A percentile compares a stretch with the other conserved stretches of the same genome.
Conservation (phyloP, 2,888 invertebrate genomes). For the Cataglyphis livida region DNA sequence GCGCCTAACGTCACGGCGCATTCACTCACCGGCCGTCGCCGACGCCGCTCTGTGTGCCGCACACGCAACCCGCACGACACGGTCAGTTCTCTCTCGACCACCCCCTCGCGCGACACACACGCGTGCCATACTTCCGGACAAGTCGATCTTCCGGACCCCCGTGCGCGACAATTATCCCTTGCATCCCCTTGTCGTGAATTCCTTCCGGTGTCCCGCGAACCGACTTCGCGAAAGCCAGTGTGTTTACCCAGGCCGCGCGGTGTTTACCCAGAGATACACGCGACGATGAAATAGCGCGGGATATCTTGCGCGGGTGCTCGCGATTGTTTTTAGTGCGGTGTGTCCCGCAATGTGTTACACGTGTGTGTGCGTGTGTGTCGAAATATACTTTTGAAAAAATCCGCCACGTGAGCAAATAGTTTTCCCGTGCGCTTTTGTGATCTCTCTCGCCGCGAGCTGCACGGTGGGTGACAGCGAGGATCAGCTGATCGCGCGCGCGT, state of each 20-base stretch:
- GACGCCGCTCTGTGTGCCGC: conserved; percentile 80
- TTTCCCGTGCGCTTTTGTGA: conserved; percentile 29
- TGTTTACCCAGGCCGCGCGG: conserved; percentile 37
- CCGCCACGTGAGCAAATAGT: neutral
- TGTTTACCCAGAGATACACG: conserved; percentile 39
- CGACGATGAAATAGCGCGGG: conserved; percentile 29
- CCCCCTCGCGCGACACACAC: conserved; percentile 49
- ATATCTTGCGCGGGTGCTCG: conserved; percentile 15
- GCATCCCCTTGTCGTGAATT: neutral
- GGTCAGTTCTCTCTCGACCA: conserved; percentile 78
- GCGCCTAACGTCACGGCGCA: conserved; percentile 83
- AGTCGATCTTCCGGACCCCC: conserved; percentile 11
- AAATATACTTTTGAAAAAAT: conserved; percentile 1
- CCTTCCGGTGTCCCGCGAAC: neutral
- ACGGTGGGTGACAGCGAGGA: conserved; percentile 72
- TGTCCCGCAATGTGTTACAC: conserved; percentile 29
- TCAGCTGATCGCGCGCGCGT: conserved; percentile 72
- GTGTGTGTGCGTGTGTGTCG: conserved; percentile 29
- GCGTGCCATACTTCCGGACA: conserved; percentile 37
- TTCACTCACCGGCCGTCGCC: conserved; percentile 85
- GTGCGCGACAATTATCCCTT: neutral
- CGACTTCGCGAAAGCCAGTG: conserved; percentile 51
- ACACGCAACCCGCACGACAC: conserved; percentile 80
- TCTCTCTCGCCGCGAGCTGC: neutral
- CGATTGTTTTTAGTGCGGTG: conserved; percentile 41